A percentile compares a stretch with the other conserved stretches of the same genome.
Conservation (phyloP, 1,140 invertebrate genomes). For the Atta colombica region DNA sequence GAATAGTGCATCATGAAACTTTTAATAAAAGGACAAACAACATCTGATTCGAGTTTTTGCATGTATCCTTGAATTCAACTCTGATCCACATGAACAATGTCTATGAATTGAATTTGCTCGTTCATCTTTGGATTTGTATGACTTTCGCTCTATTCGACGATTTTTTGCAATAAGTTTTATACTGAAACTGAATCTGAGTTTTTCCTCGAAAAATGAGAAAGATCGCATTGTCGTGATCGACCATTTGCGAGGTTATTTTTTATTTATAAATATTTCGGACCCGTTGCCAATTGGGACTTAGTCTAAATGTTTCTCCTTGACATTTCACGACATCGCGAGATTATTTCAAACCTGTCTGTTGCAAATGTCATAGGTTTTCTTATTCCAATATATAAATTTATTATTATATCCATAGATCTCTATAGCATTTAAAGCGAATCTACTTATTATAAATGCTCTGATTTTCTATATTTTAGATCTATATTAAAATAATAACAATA, state of each 20-base stretch:
- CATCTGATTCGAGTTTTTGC: not conserved
- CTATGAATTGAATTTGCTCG: not conserved
- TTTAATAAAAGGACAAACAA: not conserved
- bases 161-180: not conserved
- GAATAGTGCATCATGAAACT: not conserved
- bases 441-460: not conserved
- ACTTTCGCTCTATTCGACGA: not conserved
- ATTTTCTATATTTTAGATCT: not conserved
- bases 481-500: not conserved
- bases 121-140: not conserved
- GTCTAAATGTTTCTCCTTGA: constrained; percentile 81
- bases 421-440: not conserved
- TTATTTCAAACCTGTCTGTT: not conserved
- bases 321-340: constrained; percentile 76
- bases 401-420: not conserved
- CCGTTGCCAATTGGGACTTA: constrained; percentile 75
- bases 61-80: not conserved
- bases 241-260: constrained; percentile 57
- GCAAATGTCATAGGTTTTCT: not conserved
- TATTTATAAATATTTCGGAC: constrained; percentile 81
- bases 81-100: not conserved
- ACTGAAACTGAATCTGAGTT: not conserved
- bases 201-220: not conserved
- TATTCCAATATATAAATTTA: not conserved
- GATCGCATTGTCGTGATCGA: not conserved